phyloP scores from a whole-genome alignment of 2,888 invertebrate species.

The Chrysodeixis includens region DNA sequence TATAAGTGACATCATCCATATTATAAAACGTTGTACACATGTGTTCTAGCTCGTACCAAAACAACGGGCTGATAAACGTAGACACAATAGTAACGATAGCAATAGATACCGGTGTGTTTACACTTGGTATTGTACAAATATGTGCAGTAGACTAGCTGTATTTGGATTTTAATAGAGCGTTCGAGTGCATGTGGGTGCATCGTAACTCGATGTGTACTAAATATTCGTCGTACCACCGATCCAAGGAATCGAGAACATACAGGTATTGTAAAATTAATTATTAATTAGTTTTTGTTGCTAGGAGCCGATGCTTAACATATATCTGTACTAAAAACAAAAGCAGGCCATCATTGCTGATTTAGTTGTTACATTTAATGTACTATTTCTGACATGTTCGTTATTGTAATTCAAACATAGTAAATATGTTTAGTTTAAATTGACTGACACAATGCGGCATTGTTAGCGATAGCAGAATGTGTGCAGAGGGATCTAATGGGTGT shows the following conservation, averaged over 20 bases:
- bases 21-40: slow-evolving; percentile 58
- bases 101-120: slow-evolving; percentile 62
- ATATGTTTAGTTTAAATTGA: slow-evolving; percentile 25
- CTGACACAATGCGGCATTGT: slow-evolving; percentile 35
- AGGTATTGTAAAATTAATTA: background rate
- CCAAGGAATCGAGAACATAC: slow-evolving; percentile 25
- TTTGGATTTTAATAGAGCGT: slow-evolving; percentile 46
- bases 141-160: slow-evolving; percentile 43
- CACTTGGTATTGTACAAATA: slow-evolving; percentile 52
- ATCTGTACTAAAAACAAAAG: background rate
- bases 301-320: slow-evolving; percentile 1
- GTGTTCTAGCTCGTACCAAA: slow-evolving; percentile 48
- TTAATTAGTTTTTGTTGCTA: slow-evolving; percentile 22
- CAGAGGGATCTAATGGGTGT: slow-evolving; percentile 14
- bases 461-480: slow-evolving; percentile 34
- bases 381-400: slow-evolving; percentile 13
- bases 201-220: slow-evolving; percentile 44
- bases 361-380: background rate
- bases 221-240: slow-evolving; percentile 27
- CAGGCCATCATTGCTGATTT: background rate
- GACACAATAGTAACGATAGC: slow-evolving; percentile 58
- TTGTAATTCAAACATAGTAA: slow-evolving; percentile 22
- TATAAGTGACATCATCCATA: slow-evolving; percentile 71
- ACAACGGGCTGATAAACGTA: slow-evolving; percentile 44
- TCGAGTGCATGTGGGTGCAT: slow-evolving; percentile 34